Base-by-base conservation (phyloP, 2,888 invertebrate genomes). In the Chymomyza amoena region DNA sequence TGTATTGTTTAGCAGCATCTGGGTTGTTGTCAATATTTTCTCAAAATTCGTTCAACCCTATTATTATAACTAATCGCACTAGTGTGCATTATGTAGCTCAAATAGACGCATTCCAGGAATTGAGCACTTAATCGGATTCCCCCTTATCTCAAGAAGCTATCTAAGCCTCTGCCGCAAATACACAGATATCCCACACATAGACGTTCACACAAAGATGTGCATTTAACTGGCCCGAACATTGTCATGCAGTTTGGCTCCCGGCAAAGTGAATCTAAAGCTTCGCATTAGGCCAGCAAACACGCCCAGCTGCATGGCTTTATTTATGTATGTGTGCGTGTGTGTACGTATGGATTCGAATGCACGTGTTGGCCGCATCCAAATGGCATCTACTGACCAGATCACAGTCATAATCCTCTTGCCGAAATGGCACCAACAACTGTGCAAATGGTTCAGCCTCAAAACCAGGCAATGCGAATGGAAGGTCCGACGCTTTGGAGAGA, bases 251-350 rank as follows among this genome's bases (percentile, higher is more conserved):
- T 45, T 45, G 10, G 39, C 39, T 45, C 80, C 72, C 75, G 70
- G 75, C 64, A 78, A 85, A 87, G 81, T 87, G 81, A 83, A 87
- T 83, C 83, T 82, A 78, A 78, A 87, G 83, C 85, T 73, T 66
- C 67, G 62, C 54, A 68, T 66, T 71, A 65, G 18, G 61, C 51
- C 39, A 25, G 16, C 16, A 54, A 32, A 61, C 10, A 61, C n/a
- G 59, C 56, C 61, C 62, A 67, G 61, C 45, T 25, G 25, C 9
- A 64, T 28, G 67, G 67, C 51, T 67, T 32, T 32, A 32, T 6
- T 7, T 1, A 32, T 32, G 32, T 9, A 7, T 7, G n/a, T n/a
- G n/a, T n/a, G n/a, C n/a, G n/a, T n/a, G n/a, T n/a, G n/a, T n/a
- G n/a, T 32, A 7, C 32, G 32, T 32, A 32, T 32, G 9, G 5